Percentiles rank a stretch among this genome's conserved stretches.
These are phyloP conservation scores for Phalangium opilio DNA, from an alignment of 2,888 invertebrate genomes.

Conservation along the genomic window DNA sequence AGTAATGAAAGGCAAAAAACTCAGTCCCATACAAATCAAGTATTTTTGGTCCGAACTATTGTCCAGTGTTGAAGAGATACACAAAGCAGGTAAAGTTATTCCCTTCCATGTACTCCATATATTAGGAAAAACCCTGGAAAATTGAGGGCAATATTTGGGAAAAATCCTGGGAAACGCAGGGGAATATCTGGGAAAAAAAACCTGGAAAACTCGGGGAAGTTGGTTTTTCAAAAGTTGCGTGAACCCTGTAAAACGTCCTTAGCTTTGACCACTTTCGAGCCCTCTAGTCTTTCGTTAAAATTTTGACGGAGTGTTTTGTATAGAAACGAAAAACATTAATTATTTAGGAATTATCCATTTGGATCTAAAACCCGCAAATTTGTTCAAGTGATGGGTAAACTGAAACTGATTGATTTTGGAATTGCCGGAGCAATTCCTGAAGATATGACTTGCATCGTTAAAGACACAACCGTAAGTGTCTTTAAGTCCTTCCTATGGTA, in stretches of 20 bases:
- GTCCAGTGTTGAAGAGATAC: conserved; percentile 74
- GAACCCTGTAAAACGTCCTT: too few relatives aligned
- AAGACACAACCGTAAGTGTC: conserved; percentile 40
- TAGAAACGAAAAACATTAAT: too few relatives aligned
- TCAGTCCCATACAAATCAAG: conserved; percentile 59
- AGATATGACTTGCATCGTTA: conserved; percentile 77
- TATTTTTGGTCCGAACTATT: conserved; percentile 93
- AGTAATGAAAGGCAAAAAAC: conserved; percentile 32
- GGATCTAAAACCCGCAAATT: conserved; percentile 93
- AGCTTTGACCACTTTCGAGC: too few relatives aligned
- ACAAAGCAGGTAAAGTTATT: conserved; percentile 51
- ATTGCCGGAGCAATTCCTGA: conserved; percentile 73
- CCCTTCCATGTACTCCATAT: too few relatives aligned
- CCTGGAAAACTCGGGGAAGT: too few relatives aligned
- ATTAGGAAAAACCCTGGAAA: too few relatives aligned
- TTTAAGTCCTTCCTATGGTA: not conserved
- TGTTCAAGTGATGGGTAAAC: conserved; percentile 59
- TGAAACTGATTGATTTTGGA: conserved; percentile 95
- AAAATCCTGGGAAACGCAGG: too few relatives aligned
- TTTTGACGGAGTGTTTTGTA: too few relatives aligned
- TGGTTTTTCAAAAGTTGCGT: too few relatives aligned
- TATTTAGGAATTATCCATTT: conserved; percentile 87
- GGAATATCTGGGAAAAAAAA: too few relatives aligned
- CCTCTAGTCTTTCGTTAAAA: too few relatives aligned
- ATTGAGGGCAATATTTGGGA: too few relatives aligned